Evolutionary conservation across 2,888 invertebrate genomes (phyloP).

Genomic region (Rhopalosiphum nymphaeae): DNA sequence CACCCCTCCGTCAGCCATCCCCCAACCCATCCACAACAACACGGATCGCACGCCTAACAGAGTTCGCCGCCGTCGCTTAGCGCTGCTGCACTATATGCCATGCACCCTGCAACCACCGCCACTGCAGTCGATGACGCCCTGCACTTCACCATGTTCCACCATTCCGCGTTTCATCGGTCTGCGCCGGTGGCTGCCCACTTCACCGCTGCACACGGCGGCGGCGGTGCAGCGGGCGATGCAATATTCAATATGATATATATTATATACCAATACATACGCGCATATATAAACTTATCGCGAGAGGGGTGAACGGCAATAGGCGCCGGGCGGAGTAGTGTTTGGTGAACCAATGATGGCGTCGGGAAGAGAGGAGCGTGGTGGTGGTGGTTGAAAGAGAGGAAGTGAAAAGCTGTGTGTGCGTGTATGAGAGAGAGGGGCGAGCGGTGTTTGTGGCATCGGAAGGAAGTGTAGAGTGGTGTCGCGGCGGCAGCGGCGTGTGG

Average conservation of each 20-base stretch:
- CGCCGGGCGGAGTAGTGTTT: background rate
- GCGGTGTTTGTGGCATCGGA: background rate
- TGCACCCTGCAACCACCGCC: background rate
- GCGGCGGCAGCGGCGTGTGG: slow-evolving; percentile 19
- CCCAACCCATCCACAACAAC: background rate
- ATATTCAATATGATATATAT: slow-evolving; percentile 33
- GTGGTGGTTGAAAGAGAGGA: background rate
- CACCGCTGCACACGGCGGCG: background rate
- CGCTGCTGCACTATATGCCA: background rate
- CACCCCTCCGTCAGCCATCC: background rate
- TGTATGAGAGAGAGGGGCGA: background rate
- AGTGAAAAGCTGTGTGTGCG: background rate
- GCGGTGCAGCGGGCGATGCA: slow-evolving; percentile 14
- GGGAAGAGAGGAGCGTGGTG: background rate
- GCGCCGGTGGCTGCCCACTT: background rate
- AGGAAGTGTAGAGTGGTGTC: slow-evolving; percentile 17
- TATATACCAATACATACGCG: background rate
- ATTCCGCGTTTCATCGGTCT: background rate
- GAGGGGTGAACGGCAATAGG: background rate
- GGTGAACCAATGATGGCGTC: background rate
- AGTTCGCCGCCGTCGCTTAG: background rate
- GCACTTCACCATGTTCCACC: background rate
- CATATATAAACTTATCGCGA: background rate
- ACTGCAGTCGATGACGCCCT: slow-evolving; percentile 13
- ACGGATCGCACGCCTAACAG: background rate